A percentile compares a stretch with the other conserved stretches of the same genome.
Conservation (phyloP, 2,888 invertebrate species). For the Drosophila meridiana region DNA sequence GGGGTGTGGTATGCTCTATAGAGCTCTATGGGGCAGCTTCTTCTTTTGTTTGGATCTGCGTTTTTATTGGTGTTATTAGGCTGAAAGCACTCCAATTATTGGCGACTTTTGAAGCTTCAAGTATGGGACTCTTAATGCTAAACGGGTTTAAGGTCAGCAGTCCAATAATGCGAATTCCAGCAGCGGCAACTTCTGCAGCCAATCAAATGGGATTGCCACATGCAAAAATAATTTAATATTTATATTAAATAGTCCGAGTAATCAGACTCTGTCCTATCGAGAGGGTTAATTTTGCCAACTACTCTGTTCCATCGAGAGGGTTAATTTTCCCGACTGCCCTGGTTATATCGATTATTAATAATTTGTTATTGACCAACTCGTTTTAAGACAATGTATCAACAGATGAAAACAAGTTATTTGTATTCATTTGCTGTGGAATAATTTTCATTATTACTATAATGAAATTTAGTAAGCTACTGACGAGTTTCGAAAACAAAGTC, state of each 20-base stretch:
- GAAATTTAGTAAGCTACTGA: too few relatives aligned
- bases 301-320: neutral
- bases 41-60: conserved; percentile 42
- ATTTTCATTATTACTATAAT: too few relatives aligned
- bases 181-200: neutral
- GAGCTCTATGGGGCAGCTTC: conserved; percentile 6
- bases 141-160: conserved; percentile 77
- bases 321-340: neutral
- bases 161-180: conserved; percentile 72
- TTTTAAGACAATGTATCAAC: conserved; percentile 46
- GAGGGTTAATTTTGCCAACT: neutral
- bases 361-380: conserved; percentile 54
- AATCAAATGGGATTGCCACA: conserved; percentile 57
- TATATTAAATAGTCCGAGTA: neutral
- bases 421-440: too few relatives aligned
- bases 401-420: conserved; percentile 51
- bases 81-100: conserved; percentile 77
- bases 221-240: neutral
- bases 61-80: conserved; percentile 79
- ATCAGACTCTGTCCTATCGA: neutral
- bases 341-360: conserved; percentile 34
- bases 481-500: too few relatives aligned
- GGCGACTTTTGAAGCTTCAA: conserved; percentile 46
- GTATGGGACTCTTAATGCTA: conserved; percentile 67
- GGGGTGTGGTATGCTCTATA: conserved; percentile 1